These are phyloP conservation scores for Girardinichthys multiradiatus DNA, from an alignment of 2,113 vertebrate species.

Conservation along the genomic window DNA sequence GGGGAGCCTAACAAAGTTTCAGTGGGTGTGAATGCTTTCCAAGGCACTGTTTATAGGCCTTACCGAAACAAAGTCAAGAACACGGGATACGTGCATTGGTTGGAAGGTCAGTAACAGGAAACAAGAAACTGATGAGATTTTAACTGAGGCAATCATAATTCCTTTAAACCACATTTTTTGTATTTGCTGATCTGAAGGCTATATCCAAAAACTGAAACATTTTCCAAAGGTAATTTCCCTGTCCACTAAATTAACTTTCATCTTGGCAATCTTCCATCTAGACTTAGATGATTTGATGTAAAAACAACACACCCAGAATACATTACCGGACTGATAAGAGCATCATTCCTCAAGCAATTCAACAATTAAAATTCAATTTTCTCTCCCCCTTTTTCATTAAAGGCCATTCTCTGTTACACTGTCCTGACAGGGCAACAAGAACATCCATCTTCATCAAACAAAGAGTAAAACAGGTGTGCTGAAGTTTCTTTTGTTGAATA, in stretches of 20 bases:
- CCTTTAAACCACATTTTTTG: constrained; percentile 8
- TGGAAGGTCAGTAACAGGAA: constrained; percentile 3
- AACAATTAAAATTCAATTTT: constrained; percentile 10
- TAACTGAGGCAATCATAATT: background rate
- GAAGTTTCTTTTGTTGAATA: constrained; percentile 58
- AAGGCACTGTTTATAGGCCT: background rate
- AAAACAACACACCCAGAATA: constrained; percentile 34
- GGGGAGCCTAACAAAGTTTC: too few relatives aligned
- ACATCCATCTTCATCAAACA: constrained; percentile 31
- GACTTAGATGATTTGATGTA: constrained; percentile 10
- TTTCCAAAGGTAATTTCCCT: constrained; percentile 17
- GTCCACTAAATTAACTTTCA: background rate
- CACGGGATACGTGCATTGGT: constrained; percentile 14
- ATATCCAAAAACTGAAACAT: background rate
- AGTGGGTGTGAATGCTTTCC: background rate
- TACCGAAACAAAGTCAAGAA: constrained; percentile 22
- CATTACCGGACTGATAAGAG: constrained; percentile 48
- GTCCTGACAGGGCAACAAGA: constrained; percentile 19
- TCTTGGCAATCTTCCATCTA: constrained; percentile 31
- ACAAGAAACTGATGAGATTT: constrained; percentile 23
- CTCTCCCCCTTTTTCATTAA: constrained; percentile 22
- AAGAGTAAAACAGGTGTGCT: constrained; percentile 34
- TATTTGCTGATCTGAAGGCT: constrained; percentile 9
- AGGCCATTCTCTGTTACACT: background rate
- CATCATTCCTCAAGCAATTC: constrained; percentile 35